Evolutionary conservation across 2,113 vertebrate genomes (phyloP), one percentile per base, ranked within the genome.

Genomic region (Amphiprion ocellaris): DNA sequence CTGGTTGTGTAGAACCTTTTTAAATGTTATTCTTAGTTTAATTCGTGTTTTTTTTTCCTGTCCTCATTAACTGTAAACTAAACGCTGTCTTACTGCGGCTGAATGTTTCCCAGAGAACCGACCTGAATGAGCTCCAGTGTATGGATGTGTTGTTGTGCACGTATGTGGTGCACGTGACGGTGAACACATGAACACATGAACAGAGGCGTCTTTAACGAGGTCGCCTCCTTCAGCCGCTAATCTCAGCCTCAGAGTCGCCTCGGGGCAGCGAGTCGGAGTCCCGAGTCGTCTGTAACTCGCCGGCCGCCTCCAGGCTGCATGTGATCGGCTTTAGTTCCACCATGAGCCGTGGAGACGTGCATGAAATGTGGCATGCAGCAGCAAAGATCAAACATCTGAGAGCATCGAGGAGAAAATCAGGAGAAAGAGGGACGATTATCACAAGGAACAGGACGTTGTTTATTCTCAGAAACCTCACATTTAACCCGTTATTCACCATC

Each of bases 221-320:
- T 74, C 30, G 30, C 60, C 79, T 85, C 74, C 52, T 90, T 89
- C 77, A 72, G 16, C 23, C 21, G 77, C 44, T 87, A 88, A 90
- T 92, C 79, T 74, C 52, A 65, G 69, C 74, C 61, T 71, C 53
- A 64, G 46, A 67, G 76, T 39, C 28, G 65, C 68, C 85, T 74
- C 39, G 44, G 11, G 73, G 82, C 55, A 68, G 46, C 10, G 2
- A 83, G 61, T 71, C 2, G 1, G 12, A 41, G 63, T 8, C 59
- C 77, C 33, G 66, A 64, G 64, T 10, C 33, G n/a, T 73, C 77
- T 21, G 69, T 83, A 77, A 85, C 84, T 69, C 19, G 5, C 9
- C 15, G 65, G 17, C 80, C 76, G 77, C 77, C 55, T 73, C 55
- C 24, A 10, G 77, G 72, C 55, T 37, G n/a, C 41, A 21, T 33